Evolutionary conservation across 2,888 invertebrate species (phyloP).

Genomic region (Agrotis segetum): DNA sequence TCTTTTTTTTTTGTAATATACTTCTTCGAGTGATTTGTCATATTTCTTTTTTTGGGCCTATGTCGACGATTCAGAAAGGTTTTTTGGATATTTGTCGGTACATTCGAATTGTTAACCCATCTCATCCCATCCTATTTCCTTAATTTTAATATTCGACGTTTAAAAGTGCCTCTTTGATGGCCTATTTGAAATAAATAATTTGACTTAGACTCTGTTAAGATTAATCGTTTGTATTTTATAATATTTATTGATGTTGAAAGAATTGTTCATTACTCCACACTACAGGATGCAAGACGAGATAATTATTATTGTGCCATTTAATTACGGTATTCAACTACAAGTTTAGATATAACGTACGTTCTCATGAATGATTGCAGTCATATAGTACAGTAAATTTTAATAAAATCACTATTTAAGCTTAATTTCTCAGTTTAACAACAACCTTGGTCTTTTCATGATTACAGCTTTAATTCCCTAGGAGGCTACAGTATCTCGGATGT

Average conservation of each 20-base stretch:
- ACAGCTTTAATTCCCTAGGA: constrained; percentile 29
- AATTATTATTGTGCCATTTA: no score
- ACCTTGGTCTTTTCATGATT: constrained; percentile 10
- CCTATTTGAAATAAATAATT: no score
- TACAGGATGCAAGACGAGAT: no score
- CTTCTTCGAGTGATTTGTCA: constrained; percentile 49
- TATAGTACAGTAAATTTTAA: not conserved
- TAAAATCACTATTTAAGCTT: not conserved
- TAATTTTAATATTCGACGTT: no score
- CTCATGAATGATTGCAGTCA: not conserved
- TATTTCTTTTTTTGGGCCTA: constrained; percentile 42
- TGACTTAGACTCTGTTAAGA: no score
- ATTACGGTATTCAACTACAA: not conserved
- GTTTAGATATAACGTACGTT: not conserved
- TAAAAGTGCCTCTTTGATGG: no score
- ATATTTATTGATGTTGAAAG: not conserved
- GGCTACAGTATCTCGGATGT: not conserved
- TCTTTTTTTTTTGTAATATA: constrained; percentile 29
- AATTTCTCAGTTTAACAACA: constrained; percentile 1
- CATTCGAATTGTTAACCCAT: constrained; percentile 37
- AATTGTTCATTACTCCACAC: no score
- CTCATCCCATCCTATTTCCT: no score
- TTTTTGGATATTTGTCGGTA: constrained; percentile 33
- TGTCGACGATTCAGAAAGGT: constrained; percentile 42
- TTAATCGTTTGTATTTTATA: constrained; percentile 9